phyloP scores from a whole-genome alignment of 2,888 invertebrate species.

The Dyspetes luteomarginatus region DNA sequence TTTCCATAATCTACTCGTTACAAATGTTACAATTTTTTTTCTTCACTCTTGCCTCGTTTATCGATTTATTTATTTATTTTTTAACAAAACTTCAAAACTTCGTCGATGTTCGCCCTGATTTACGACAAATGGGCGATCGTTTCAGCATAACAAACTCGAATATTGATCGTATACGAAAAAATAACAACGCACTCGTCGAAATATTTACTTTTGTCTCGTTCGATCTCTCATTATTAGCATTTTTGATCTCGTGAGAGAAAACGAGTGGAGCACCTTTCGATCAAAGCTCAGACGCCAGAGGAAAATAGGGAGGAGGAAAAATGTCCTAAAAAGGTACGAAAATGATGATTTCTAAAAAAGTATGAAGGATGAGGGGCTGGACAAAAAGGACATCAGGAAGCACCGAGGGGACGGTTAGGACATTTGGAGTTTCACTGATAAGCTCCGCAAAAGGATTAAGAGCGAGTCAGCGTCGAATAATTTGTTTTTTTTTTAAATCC shows the following conservation, averaged over 20 bases:
- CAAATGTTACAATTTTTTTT: not conserved
- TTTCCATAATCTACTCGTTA: not conserved
- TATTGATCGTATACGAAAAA: constrained; percentile 58
- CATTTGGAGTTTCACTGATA: constrained; percentile 29
- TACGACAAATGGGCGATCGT: constrained; percentile 9
- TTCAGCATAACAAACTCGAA: constrained; percentile 20
- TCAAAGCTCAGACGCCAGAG: constrained; percentile 3
- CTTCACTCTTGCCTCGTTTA: not conserved
- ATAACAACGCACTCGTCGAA: constrained; percentile 12
- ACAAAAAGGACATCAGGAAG: constrained; percentile 55
- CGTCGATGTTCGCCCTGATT: not conserved
- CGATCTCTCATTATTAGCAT: not conserved
- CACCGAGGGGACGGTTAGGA: constrained; percentile 62
- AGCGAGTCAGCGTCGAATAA: constrained; percentile 18
- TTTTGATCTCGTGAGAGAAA: constrained; percentile 33
- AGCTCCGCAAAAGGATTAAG: not conserved
- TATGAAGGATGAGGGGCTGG: not conserved
- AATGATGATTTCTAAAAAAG: no score
- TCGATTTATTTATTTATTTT: not conserved
- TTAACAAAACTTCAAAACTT: not conserved
- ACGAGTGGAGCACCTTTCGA: constrained; percentile 56
- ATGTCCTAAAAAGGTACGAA: not conserved
- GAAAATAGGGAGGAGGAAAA: not conserved
- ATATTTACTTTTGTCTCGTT: constrained; percentile 4
- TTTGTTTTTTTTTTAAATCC: not conserved